Base-by-base conservation (phyloP, 2,797 vertebrate genomes). In the Gallinago solitaria region DNA sequence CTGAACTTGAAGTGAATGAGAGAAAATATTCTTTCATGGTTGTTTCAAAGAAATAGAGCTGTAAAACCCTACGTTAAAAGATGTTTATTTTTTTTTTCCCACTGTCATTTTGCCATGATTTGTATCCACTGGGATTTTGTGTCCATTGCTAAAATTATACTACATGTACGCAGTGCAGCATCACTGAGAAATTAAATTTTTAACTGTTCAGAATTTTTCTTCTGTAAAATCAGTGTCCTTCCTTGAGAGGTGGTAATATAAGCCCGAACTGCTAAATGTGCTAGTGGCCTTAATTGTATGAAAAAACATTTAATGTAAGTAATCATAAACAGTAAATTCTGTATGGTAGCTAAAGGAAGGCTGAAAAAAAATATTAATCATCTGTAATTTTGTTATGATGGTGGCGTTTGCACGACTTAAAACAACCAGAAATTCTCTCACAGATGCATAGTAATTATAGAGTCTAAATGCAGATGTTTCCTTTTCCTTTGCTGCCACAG, bases 391-490 rank as follows among this genome's bases (percentile, higher is more conserved):
- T 93, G 23, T 69, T 73, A 59, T 17, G 79, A 60, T 82, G 60
- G 48, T 78, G 45, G 8, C 85, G 51, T 93, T 65, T 88, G 56
- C 71, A 64, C 56, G 87, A 65, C 41, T 93, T 59, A 74, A 87
- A 89, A 93, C 87, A 91, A 56, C 89, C 77, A 95, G 45, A 65
- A 84, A 94, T 96, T 96, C 91, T 96, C 92, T 95, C 56, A 39
- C 61, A 89, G 78, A 93, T 73, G 63, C 37, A 37, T 39, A 94
- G 90, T 67, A 78, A 95, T 88, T 94, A 81, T 43, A 56, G 56
- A 80, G 27, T 54, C 70, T 90, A 91, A 90, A 83, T 90, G 95
- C 97, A 97, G 95, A 96, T 96, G 96, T 95, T 97, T 97, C 97
- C 97, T 95, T 93, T 97, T 97, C 95, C 97, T 96, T 95, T 18